phyloP scores from a whole-genome alignment of 2,113 vertebrate genomes.

The Nesogale talazaci region DNA sequence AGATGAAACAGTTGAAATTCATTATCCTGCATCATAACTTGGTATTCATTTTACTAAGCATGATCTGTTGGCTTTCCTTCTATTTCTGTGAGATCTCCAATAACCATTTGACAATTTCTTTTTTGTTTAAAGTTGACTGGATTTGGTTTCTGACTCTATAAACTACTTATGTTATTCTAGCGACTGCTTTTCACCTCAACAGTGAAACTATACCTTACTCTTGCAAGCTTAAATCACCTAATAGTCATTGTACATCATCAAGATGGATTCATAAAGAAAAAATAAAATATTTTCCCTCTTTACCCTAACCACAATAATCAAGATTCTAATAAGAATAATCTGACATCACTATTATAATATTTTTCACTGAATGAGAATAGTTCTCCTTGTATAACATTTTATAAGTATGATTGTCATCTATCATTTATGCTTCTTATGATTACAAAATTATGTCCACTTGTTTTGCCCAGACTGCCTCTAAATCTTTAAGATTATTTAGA shows the following conservation, averaged over 20 bases:
- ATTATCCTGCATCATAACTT: constrained; percentile 15
- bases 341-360: background rate
- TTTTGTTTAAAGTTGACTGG: constrained; percentile 26
- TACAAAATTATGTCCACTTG: constrained; percentile 20
- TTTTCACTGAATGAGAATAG: background rate
- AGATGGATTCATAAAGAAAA: constrained; percentile 15
- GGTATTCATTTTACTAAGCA: background rate
- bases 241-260: background rate
- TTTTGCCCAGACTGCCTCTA: background rate
- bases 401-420: background rate
- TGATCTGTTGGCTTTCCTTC: background rate
- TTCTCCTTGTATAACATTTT: constrained; percentile 37
- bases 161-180: background rate
- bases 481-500: constrained; percentile 35
- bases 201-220: background rate
- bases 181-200: background rate
- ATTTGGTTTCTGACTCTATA: constrained; percentile 32
- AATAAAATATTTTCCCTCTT: background rate
- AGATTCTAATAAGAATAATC: constrained; percentile 9
- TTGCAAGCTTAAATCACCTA: constrained; percentile 10
- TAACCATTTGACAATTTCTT: background rate
- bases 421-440: background rate
- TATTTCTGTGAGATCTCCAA: background rate
- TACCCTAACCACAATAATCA: background rate
- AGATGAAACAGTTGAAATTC: constrained; percentile 1